Conservation (phyloP, 2,888 invertebrate species). For the Apotomis capreana region DNA sequence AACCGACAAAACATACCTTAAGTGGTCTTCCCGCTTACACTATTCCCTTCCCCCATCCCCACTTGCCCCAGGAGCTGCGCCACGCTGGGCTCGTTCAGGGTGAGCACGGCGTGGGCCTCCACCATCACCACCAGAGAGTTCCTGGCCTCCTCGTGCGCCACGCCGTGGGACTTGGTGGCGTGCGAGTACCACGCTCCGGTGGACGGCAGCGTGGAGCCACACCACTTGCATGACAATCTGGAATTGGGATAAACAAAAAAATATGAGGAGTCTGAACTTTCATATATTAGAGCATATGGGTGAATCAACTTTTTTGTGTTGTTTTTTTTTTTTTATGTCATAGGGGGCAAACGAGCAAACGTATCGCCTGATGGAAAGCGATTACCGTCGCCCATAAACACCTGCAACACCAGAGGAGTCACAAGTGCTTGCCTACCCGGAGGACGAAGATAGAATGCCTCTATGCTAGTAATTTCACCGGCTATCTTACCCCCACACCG, state of each 20-base stretch:
- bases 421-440: too few species aligned
- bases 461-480: too few species aligned
- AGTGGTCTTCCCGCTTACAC: conserved; percentile 53
- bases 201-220: conserved; percentile 76
- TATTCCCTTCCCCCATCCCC: conserved; percentile 60
- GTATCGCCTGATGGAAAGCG: too few species aligned
- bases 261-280: too few species aligned
- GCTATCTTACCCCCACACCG: too few species aligned
- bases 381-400: too few species aligned
- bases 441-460: too few species aligned
- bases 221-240: conserved; percentile 80
- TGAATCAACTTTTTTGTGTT: too few species aligned
- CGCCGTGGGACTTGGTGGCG: conserved; percentile 82
- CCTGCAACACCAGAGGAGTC: too few species aligned
- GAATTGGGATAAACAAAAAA: background rate
- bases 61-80: conserved; percentile 74
- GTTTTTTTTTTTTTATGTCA: too few species aligned
- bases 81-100: conserved; percentile 75
- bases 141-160: conserved; percentile 83
- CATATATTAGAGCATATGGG: too few species aligned
- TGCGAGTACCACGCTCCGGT: conserved; percentile 85
- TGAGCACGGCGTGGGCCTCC: conserved; percentile 85
- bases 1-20: conserved; percentile 46
- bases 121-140: conserved; percentile 85
- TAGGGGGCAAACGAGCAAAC: too few species aligned